Evolutionary conservation across 2,888 invertebrate genomes (phyloP), one percentile per base, ranked within the genome.

Genomic region (Andrena flavipes): DNA sequence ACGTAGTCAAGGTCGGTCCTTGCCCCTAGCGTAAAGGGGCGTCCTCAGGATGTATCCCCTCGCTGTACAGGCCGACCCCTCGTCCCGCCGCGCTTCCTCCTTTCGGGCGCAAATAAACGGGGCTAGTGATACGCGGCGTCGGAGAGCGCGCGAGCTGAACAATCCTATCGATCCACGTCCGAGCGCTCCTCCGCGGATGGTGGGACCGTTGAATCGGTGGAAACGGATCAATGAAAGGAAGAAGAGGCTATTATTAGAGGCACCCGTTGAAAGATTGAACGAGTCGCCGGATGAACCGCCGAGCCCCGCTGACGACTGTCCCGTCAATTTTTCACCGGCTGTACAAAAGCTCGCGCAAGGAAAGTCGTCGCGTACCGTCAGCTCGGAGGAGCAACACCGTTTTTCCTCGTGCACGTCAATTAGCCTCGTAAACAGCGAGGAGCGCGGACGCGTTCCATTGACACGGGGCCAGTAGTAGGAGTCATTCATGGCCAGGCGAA

Each of bases 1-100:
- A 88, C 81, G 85, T 90, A 91, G 93, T 92, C 92, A 93, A 93
- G 93, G 93, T 91, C 93, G 93, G 92, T 92, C 92, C 87, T 92
- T 93, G 92, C 91, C 92, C 91, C 89, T 90, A 82, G 76, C 80
- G 84, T 88, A 86, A 88, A 90, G 89, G 86, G 89, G 87, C 89
- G 90, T 90, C 91, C 90, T 91, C 85, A 86, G 84, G 86, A 90
- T 84, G 82, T 89, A 87, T 80, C 89, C 59, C 42, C 71, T 77
- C 59, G 70, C 78, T 77, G 81, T 84, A 85, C 84, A 78, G 80
- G 42, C 42, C 82, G 83, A 82, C 86, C 84, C 82, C 76, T 62
- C 26, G 23, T n/a, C 23, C 74, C 79, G 59, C 76, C 82, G 72
- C 62, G 70, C 72, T 70, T 76, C 75, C 64, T 60, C 20, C 60